Conservation (phyloP, 2,113 vertebrate genomes). For the Chionis minor region DNA sequence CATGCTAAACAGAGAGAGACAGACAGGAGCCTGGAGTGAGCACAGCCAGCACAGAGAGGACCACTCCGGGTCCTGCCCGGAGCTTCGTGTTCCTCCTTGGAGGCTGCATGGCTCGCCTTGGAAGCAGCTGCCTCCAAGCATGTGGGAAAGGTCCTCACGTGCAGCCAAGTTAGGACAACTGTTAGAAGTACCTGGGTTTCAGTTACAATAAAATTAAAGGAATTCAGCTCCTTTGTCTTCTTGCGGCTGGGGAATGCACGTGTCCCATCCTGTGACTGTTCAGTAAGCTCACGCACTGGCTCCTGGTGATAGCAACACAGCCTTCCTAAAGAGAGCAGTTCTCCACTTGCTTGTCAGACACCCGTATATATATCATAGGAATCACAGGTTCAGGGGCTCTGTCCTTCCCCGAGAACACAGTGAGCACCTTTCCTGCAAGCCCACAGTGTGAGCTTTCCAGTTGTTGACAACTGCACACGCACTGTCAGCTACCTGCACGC, state of each 20-base stretch:
- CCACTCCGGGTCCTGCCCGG: background rate
- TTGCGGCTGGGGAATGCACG: background rate
- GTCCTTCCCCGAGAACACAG: background rate
- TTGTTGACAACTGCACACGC: background rate
- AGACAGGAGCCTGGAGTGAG: background rate
- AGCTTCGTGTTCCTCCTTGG: background rate
- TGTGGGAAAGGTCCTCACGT: fast-evolving
- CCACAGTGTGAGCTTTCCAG: fast-evolving
- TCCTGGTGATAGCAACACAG: background rate
- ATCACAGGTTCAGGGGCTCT: background rate
- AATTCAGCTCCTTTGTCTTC: background rate
- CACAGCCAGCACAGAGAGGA: background rate
- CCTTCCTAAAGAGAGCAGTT: fast-evolving
- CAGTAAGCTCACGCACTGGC: background rate
- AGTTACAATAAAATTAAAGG: background rate
- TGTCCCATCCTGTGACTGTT: background rate
- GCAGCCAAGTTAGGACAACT: background rate
- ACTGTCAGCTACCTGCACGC: fast-evolving
- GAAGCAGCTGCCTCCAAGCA: background rate
- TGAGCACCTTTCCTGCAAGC: background rate
- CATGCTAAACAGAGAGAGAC: fast-evolving
- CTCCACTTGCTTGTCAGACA: background rate
- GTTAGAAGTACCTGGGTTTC: background rate
- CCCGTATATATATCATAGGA: background rate
- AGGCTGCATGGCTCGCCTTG: background rate